Percentiles rank a stretch among this genome's conserved stretches.
These are phyloP conservation scores for Cathartes aura DNA, from an alignment of 2,113 vertebrate species.

Conservation along the genomic window DNA sequence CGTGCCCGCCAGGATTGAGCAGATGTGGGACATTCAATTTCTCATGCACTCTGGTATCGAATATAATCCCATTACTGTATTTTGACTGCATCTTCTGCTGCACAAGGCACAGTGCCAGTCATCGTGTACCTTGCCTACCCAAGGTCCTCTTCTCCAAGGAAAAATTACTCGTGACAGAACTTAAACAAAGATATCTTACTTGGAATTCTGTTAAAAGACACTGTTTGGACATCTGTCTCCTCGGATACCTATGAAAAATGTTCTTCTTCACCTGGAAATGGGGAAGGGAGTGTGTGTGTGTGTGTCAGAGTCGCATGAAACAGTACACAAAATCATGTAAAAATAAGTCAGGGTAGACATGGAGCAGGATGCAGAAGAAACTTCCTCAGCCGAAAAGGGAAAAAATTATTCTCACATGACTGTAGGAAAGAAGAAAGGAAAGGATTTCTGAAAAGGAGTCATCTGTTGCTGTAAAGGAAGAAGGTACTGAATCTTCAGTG, in stretches of 20 bases:
- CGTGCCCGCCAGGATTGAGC: neutral
- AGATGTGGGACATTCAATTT: neutral
- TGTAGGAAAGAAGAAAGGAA: neutral
- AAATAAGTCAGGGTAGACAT: neutral
- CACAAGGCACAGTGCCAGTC: neutral
- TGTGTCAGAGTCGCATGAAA: neutral
- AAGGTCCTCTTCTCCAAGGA: neutral
- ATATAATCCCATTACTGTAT: no score
- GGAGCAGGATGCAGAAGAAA: neutral
- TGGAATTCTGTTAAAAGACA: neutral
- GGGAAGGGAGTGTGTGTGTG: neutral
- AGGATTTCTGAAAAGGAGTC: neutral
- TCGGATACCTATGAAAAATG: neutral
- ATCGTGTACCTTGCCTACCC: neutral
- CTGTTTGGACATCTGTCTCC: neutral
- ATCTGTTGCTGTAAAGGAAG: neutral
- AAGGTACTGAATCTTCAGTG: no score
- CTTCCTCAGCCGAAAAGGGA: neutral
- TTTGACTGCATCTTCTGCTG: neutral
- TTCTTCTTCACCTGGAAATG: neutral
- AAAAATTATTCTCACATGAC: neutral
- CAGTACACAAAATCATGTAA: neutral
- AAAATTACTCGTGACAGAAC: neutral
- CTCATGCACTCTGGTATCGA: rapidly evolving
- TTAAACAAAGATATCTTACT: neutral